These are phyloP conservation scores for Anarsia innoxiella DNA, from an alignment of 2,888 invertebrate species.

Conservation along the genomic window DNA sequence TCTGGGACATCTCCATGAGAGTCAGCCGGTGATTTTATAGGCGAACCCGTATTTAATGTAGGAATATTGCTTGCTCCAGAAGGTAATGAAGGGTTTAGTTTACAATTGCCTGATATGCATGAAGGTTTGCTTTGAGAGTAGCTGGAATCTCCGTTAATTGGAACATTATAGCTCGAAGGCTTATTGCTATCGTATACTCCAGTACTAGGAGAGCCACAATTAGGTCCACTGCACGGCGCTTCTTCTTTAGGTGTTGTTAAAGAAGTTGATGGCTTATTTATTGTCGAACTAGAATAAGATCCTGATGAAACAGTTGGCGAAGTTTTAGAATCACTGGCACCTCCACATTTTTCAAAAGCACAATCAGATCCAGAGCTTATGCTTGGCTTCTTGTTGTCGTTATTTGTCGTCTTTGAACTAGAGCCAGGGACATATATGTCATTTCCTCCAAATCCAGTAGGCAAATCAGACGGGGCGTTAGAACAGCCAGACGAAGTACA, in stretches of 20 bases:
- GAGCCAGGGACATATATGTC: slow-evolving; percentile 19
- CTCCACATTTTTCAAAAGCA: slow-evolving; percentile 20
- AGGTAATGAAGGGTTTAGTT: slow-evolving; percentile 13
- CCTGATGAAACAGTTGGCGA: too few relatives aligned
- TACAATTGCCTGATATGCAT: slow-evolving; percentile 19
- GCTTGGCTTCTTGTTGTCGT: background rate
- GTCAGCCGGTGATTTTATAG: slow-evolving; percentile 13
- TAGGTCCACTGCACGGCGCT: slow-evolving; percentile 25
- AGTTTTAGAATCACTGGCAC: slow-evolving; percentile 19
- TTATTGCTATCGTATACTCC: slow-evolving; percentile 19
- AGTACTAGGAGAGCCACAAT: slow-evolving; percentile 18
- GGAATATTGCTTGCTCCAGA: slow-evolving; percentile 6
- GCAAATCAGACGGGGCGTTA: too few relatives aligned
- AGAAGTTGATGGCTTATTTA: slow-evolving; percentile 33
- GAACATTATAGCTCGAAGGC: slow-evolving; percentile 33
- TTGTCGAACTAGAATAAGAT: slow-evolving; percentile 13
- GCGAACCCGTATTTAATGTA: background rate
- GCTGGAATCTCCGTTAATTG: slow-evolving; percentile 21
- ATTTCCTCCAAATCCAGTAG: slow-evolving; percentile 12
- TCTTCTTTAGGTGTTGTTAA: slow-evolving; percentile 44
- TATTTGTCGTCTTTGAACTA: background rate
- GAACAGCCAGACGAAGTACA: too few relatives aligned
- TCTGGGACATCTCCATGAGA: slow-evolving; percentile 18
- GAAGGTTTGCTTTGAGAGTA: slow-evolving; percentile 12
- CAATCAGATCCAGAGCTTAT: slow-evolving; percentile 10